Base-by-base conservation (phyloP, 1,140 invertebrate genomes). In the Luehdorfia chinensis region DNA sequence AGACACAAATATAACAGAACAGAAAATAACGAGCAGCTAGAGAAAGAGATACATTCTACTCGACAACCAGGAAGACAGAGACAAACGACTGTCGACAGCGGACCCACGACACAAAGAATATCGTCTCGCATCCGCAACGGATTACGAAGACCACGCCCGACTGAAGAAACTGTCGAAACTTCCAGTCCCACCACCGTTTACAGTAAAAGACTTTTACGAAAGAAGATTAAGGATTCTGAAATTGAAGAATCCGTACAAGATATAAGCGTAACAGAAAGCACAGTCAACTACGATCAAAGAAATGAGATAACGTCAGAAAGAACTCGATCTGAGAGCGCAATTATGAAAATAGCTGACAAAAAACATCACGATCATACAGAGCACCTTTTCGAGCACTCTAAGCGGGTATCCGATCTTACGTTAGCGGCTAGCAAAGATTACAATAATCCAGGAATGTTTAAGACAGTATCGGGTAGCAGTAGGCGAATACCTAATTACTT, bases 401-500 rank as follows among this genome's bases (percentile, higher is more conserved):
- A 90, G 67, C 68, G 89, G 41, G 89, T 91, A 9, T 90, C 89
- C 21, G 89, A 91, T 63, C 67, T 91, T 43, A 90, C 89, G 0
- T 51, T 88, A 37, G 89, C 89, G 1, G 85, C 87, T 1, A 89
- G 89, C 47, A 90, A 89, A 52, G 88, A 90, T 36, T 90, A 90
- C 55, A 89, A 89, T 41, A 89, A 84, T 14, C 88, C 88, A 0
- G 88, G 88, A 6, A 69, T 88, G 64, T 90, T 90, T 55, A 90
- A 90, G 67, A 80, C 84, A 0, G 70, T 87, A 13, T 71, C 84
- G 13, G 68, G 84, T 0, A 87, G 76, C 16, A 83, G 88, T 43
- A 87, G 89, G 55, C 71, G 88, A 49, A 86, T 89, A 69, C 90
- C 90, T 1, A 90, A 87, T 62, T 89, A 90, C 50, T 91, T 90